A percentile compares a stretch with the other conserved stretches of the same genome.
phyloP scores from a whole-genome alignment of 1,140 invertebrate genomes.

The Macrobrachium nipponense region DNA sequence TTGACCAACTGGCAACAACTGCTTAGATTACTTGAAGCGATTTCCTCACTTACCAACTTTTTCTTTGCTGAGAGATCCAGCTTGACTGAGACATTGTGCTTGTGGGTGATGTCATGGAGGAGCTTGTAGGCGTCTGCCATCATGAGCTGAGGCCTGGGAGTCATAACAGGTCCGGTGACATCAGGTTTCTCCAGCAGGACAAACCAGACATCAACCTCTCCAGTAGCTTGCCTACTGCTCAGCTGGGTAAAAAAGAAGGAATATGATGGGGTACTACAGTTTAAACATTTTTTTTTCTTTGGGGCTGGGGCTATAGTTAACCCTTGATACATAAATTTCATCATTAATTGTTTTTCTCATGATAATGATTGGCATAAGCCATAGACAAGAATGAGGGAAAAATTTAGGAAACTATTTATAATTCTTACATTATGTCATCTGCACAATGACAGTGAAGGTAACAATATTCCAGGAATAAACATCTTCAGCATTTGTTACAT shows the following conservation, averaged over 20 bases:
- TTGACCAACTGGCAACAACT: no score
- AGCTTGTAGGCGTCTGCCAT: constrained; percentile 67
- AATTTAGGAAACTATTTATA: no score
- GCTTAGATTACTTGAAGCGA: no score
- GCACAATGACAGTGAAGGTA: no score
- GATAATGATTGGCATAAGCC: no score
- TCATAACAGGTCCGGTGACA: constrained; percentile 53
- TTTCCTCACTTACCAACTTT: constrained; percentile 65
- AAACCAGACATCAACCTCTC: constrained; percentile 65
- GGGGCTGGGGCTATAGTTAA: no score
- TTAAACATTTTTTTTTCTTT: background rate
- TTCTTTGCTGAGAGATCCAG: constrained; percentile 66
- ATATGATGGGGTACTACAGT: constrained; percentile 1
- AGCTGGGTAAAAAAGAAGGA: constrained; percentile 47
- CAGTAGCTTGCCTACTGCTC: constrained; percentile 55
- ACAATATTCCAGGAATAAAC: no score
- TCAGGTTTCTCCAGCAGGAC: constrained; percentile 64
- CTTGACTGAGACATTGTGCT: constrained; percentile 67
- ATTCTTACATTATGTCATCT: no score
- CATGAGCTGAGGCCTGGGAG: constrained; percentile 60
- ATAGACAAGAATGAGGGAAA: no score
- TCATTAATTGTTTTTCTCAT: no score
- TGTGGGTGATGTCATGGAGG: constrained; percentile 66
- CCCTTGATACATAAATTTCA: no score
- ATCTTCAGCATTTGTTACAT: no score